These are phyloP conservation scores for Limnephilus lunatus DNA, from an alignment of 2,888 invertebrate species.

Conservation along the genomic window DNA sequence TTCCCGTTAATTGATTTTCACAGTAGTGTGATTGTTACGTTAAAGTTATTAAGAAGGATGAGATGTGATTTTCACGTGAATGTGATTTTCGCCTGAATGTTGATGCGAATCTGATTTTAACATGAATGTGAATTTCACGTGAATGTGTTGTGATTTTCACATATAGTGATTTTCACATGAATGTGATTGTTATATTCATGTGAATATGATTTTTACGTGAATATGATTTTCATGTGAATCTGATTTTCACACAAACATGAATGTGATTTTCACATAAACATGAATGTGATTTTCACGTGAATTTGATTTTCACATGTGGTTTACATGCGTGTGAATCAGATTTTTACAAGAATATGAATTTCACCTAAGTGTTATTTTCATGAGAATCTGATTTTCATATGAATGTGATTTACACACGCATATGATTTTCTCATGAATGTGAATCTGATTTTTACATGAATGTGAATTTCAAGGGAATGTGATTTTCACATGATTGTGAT, in stretches of 20 bases:
- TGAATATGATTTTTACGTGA: not conserved
- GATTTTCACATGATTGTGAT: not conserved
- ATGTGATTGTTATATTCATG: not conserved
- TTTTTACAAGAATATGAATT: not conserved
- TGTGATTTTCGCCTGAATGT: not conserved
- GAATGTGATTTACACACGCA: too few relatives aligned
- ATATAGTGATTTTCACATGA: not conserved
- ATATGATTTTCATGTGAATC: not conserved
- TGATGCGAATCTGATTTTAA: not conserved
- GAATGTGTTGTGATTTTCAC: not conserved
- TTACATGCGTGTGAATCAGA: not conserved
- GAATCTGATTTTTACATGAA: too few relatives aligned
- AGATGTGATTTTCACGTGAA: not conserved
- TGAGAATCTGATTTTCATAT: not conserved
- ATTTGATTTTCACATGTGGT: not conserved
- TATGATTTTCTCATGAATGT: too few relatives aligned
- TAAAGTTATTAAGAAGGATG: not conserved
- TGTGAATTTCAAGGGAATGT: too few relatives aligned
- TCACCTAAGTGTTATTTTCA: too few relatives aligned
- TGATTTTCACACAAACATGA: not conserved
- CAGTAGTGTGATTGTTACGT: not conserved
- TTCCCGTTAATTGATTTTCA: not conserved
- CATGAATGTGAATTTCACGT: not conserved
- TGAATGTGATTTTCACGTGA: not conserved
- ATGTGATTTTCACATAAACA: not conserved